Percentiles rank a stretch among this genome's conserved stretches.
phyloP scores from a whole-genome alignment of 2,113 vertebrate genomes.

The Sceloporus undulatus region DNA sequence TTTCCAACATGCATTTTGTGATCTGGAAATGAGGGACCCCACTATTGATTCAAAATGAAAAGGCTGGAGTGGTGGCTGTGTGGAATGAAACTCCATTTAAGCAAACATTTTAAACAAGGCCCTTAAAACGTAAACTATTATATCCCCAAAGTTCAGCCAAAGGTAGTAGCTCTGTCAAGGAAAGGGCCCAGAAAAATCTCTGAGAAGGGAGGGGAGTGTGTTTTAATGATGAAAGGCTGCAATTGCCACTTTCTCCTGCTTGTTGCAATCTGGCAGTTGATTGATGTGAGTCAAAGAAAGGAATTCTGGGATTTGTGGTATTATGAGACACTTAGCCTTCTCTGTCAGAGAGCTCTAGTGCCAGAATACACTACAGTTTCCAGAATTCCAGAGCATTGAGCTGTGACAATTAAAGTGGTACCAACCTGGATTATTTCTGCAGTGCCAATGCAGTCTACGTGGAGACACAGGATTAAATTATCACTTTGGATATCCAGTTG shows the following conservation, averaged over 20 bases:
- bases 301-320: no score
- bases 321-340: no score
- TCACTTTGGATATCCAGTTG: no score
- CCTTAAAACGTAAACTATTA: not conserved
- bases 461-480: no score
- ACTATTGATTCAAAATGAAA: not conserved
- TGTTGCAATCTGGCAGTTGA: not conserved
- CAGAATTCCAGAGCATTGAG: no score
- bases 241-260: not conserved
- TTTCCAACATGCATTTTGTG: not conserved
- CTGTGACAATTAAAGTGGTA: no score
- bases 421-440: no score
- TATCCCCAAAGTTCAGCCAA: not conserved
- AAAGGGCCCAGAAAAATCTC: not conserved
- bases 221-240: slow-evolving; percentile 5
- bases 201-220: not conserved
- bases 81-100: not conserved
- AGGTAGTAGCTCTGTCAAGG: not conserved
- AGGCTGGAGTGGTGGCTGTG: not conserved
- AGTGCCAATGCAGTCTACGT: no score
- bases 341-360: no score
- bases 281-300: not conserved
- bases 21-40: not conserved
- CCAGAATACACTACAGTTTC: no score
- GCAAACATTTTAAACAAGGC: not conserved